Percentiles rank a stretch among this genome's conserved stretches.
Evolutionary conservation across 37 sponge, comb jelly and placozoan genomes (phyloP).

Genomic region (Beroe forskalii): DNA sequence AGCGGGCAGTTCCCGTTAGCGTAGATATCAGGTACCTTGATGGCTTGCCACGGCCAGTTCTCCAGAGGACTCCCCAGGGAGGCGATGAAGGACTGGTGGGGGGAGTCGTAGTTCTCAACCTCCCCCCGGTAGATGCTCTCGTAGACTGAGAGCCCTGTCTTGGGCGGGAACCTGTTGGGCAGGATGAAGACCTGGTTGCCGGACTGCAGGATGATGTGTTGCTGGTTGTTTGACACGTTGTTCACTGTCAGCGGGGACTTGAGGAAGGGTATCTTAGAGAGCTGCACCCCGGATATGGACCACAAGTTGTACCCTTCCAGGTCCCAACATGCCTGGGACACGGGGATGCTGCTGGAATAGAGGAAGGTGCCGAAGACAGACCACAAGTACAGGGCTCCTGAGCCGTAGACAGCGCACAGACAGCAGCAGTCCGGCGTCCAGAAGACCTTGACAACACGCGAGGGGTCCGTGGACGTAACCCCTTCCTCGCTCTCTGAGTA

Average conservation of each 20-base stretch:
- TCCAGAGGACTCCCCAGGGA: conserved; percentile 55
- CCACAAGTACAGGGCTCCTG: conserved; percentile 45
- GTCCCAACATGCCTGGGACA: conserved; percentile 24
- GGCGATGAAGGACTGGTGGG: conserved; percentile 56
- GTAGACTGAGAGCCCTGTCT: conserved; percentile 45
- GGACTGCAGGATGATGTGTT: conserved; percentile 60
- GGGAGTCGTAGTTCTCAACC: neutral
- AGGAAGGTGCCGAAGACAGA: conserved; percentile 53
- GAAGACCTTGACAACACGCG: conserved; percentile 2
- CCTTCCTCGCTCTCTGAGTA: neutral
- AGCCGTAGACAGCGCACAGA: conserved; percentile 40
- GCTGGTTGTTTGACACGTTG: conserved; percentile 53
- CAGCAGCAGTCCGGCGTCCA: conserved; percentile 59
- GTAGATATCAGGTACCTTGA: conserved; percentile 58
- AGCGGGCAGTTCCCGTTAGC: conserved; percentile 17
- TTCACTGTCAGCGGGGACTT: conserved; percentile 47
- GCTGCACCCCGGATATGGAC: neutral
- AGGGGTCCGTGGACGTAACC: neutral
- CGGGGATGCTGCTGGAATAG: neutral
- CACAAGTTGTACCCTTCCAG: conserved; percentile 52
- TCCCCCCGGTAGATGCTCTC: conserved; percentile 49
- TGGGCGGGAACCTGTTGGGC: conserved; percentile 60
- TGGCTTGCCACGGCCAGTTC: conserved; percentile 63
- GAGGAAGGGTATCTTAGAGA: conserved; percentile 31
- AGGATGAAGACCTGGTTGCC: conserved; percentile 50